Conservation (phyloP, 2,888 invertebrate genomes). For the Patella depressa region DNA sequence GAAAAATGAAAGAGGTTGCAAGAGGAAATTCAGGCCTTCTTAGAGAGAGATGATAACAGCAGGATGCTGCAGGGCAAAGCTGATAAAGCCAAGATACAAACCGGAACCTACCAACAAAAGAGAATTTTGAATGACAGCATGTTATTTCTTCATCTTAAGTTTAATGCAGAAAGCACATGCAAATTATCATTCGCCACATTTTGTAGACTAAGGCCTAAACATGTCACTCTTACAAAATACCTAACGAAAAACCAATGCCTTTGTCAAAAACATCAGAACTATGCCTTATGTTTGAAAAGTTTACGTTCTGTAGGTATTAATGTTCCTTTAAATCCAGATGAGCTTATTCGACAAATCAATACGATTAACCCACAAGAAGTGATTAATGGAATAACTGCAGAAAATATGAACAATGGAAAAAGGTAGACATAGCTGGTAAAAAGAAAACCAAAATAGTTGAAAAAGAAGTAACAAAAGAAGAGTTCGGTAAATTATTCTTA, state of each 20-base stretch:
- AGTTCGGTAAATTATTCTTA: conserved; percentile 8
- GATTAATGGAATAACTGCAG: too few species aligned
- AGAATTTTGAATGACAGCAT: conserved; percentile 26
- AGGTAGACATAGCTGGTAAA: conserved; percentile 11
- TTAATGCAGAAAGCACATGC: background rate
- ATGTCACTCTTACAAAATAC: conserved; percentile 5
- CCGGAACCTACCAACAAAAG: conserved; percentile 23
- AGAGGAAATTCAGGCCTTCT: conserved; percentile 7
- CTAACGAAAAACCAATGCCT: conserved; percentile 7
- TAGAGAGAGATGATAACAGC: conserved; percentile 31
- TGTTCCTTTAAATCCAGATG: conserved; percentile 3
- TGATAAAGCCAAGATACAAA: conserved; percentile 27
- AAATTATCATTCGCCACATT: conserved; percentile 2
- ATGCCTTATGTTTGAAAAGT: conserved; percentile 4
- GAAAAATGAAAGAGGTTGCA: too few species aligned
- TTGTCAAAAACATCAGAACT: conserved; percentile 18
- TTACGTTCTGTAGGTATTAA: background rate
- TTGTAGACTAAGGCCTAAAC: conserved; percentile 15
- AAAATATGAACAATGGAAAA: conserved; percentile 11
- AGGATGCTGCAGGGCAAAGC: conserved; percentile 30
- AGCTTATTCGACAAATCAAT: background rate
- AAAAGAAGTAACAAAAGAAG: background rate
- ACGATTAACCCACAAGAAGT: background rate
- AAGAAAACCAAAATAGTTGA: conserved; percentile 15
- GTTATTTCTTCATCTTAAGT: conserved; percentile 18